These are phyloP conservation scores for Meiosimyza decipiens DNA, from an alignment of 2,888 invertebrate genomes.

Conservation along the genomic window DNA sequence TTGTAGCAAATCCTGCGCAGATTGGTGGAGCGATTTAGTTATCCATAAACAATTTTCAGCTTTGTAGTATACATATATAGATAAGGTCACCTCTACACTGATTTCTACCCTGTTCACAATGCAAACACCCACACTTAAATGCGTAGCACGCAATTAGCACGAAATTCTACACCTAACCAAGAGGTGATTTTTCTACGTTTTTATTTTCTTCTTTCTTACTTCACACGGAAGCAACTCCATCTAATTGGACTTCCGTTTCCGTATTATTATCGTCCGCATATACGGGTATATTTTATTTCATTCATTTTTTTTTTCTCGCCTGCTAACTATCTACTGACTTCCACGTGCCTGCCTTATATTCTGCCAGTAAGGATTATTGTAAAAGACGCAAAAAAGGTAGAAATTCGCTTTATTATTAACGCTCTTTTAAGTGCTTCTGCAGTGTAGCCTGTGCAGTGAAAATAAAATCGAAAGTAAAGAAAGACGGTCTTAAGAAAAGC, in stretches of 20 bases:
- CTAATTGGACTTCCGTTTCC: conserved; percentile 64
- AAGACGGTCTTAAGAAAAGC: conserved; percentile 21
- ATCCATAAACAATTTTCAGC: too few species aligned
- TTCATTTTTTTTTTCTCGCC: conserved; percentile 13
- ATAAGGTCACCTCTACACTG: too few species aligned
- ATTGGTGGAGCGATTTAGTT: too few species aligned
- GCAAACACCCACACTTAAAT: background rate
- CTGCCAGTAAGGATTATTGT: conserved; percentile 17
- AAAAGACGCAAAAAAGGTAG: conserved; percentile 35
- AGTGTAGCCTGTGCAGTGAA: conserved; percentile 12
- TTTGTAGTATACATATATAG: too few species aligned
- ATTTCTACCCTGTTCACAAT: background rate
- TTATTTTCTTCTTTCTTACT: conserved; percentile 6
- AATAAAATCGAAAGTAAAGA: conserved; percentile 7
- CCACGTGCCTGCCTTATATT: conserved; percentile 1
- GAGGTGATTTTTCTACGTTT: conserved; percentile 20
- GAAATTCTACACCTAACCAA: conserved; percentile 19
- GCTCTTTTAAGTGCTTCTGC: conserved; percentile 53
- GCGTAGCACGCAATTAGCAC: conserved; percentile 11
- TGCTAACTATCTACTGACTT: conserved; percentile 8
- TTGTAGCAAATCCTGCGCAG: too few species aligned
- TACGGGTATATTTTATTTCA: conserved; percentile 43
- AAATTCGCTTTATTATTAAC: conserved; percentile 60
- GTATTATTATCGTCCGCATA: conserved; percentile 55
- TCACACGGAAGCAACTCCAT: conserved; percentile 56